Base-by-base conservation (phyloP, 2,888 invertebrate genomes). In the Epicampocera succincta region DNA sequence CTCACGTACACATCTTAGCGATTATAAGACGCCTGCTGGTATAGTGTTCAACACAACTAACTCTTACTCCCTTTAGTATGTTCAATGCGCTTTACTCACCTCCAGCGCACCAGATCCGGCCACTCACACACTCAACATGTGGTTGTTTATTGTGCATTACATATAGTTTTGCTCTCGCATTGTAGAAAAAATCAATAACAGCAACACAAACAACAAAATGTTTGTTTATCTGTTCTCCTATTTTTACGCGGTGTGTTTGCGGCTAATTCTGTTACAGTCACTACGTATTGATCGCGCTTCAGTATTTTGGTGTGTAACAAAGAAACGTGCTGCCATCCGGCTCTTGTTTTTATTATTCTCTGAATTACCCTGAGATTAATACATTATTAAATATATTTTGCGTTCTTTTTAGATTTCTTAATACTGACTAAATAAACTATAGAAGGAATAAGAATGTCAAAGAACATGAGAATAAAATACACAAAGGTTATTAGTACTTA, bases 1-100 rank as follows among this genome's bases (percentile, higher is more conserved):
- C 82, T 78, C 74, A 61, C 76, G 60, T 71, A 69, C 69, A 69
- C 61, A 77, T 61, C 69, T 82, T 82, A 73, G 65, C 63, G 46
- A 74, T 66, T 78, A 78, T 71, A 65, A 66, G 63, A 77, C 75
- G 75, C 65, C 68, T 69, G 74, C 63, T 69, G 79, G 33, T 73
- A 48, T 50, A 25, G 25, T 68, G 63, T 58, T 61, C 38, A 38
- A n/a, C 40, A 56, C 46, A 38, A 68, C n/a, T 3, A 68, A 44
- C 46, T 61, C 33, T 1, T 9, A 38, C 40, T 77, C 61, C 68
- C 54, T 77, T 77, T 65, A 6, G 40, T 48, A 21, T 44, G 29
- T 29, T 33, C 38, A 12, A 48, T 33, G 17, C 42, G 19, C 25
- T 21, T 11, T 68, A 48, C 60, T 60, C n/a, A 44, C 58, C 44